Conservation (phyloP, 2,888 invertebrate genomes). For the Dermolepida albohirtum region DNA sequence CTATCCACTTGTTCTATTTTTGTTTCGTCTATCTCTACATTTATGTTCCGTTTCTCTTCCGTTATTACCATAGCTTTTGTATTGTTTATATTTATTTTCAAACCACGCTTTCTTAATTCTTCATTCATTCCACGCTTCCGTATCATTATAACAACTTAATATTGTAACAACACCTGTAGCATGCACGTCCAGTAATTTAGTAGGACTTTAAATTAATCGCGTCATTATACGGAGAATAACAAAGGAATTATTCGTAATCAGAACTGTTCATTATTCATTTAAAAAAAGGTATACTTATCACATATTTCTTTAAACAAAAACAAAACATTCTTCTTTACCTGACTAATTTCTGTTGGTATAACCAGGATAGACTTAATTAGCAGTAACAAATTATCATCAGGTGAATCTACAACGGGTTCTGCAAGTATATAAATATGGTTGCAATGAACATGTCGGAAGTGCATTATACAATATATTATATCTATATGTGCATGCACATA, state of each 20-base stretch:
- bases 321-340: conserved; percentile 22
- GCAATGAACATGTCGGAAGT: conserved; percentile 29
- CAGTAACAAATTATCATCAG: conserved; percentile 27
- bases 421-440: conserved; percentile 24
- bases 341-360: conserved; percentile 28
- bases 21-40: too few relatives aligned
- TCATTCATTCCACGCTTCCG: not conserved
- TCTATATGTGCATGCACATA: too few relatives aligned
- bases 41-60: too few relatives aligned
- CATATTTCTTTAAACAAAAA: conserved; percentile 9
- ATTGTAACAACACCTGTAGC: not conserved
- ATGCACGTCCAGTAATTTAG: not conserved
- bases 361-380: conserved; percentile 26
- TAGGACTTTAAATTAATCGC: not conserved
- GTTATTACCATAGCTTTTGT: too few relatives aligned
- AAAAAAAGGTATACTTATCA: not conserved
- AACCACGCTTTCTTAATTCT: too few relatives aligned
- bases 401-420: conserved; percentile 30
- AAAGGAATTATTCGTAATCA: conserved; percentile 17
- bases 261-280: conserved; percentile 8
- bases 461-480: not conserved
- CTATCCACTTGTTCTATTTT: too few relatives aligned
- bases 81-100: too few relatives aligned
- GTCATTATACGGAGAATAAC: not conserved
- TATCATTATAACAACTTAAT: not conserved